Base-by-base conservation (phyloP, 2,888 invertebrate species). In the Choristoneura rosaceana region DNA sequence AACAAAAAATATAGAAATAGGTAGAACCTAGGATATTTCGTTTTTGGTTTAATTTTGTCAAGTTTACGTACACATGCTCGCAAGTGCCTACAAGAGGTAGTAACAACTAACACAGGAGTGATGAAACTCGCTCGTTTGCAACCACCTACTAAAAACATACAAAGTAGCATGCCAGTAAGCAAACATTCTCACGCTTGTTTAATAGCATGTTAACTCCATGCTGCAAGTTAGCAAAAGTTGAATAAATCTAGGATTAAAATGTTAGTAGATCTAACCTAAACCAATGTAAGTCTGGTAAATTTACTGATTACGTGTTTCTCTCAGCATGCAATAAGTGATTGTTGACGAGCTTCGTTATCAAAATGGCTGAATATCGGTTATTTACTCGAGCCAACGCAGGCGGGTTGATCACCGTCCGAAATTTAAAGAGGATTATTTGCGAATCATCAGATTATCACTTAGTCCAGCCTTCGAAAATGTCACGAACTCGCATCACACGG, bases 351-450 rank as follows among this genome's bases (percentile, higher is more conserved):
- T 45, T 66, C 43, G 43, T 71, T 52, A 43, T 60, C 33, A 43
- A 17, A 34, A 38, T 33, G 66, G n/a, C 67, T 58, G 55, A 38
- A 66, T 33, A 69, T 41, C 69, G 17, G n/a, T 45, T 55, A 73
- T 67, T 70, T 70, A 70, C 64, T 70, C 63, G 64, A 4, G n/a
- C 34, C 14, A 59, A 47, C 14, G 58, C 52, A 73, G 60, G 38
- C 15, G 38, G 59, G 34, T 52, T 69, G 69, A 74, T 74, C 65
- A 64, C 66, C 50, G 38, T 62, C 58, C 45, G 63, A 47, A 25
- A 68, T 73, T 73, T 73, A 68, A 65, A 68, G n/a, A 47, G 59
- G 17, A 38, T 60, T 58, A 64, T 50, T 74, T 52, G 58, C 62
- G 33, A 62, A 38, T 61, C 63, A 33, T n/a, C 17, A 7, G 47